A percentile compares a stretch with the other conserved stretches of the same genome.
Evolutionary conservation across 2,113 vertebrate genomes (phyloP).

Genomic region (Okapia johnstoni): DNA sequence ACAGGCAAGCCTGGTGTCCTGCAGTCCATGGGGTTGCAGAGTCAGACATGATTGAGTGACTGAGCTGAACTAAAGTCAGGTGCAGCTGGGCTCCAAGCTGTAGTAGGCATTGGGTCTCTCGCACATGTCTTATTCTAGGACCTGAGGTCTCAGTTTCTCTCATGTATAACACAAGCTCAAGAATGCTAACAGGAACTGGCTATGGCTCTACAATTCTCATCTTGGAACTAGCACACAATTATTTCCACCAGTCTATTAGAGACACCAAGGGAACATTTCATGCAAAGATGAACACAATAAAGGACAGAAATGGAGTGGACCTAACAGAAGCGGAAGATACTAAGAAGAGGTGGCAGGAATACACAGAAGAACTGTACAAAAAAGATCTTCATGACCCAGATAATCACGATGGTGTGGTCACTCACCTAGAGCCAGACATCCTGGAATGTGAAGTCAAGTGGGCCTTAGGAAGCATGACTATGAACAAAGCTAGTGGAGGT

Average conservation of each 20-base stretch:
- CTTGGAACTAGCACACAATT: neutral
- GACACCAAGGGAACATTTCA: neutral
- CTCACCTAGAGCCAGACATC: neutral
- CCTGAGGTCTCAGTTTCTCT: neutral
- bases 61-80: neutral
- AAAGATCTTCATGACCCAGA: neutral
- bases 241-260: neutral
- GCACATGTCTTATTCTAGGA: neutral
- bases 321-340: neutral
- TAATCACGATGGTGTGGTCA: neutral
- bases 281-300: neutral
- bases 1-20: neutral
- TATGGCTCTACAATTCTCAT: neutral
- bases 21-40: neutral
- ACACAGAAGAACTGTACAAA: neutral
- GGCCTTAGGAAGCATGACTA: neutral
- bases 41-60: rapidly evolving
- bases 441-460: neutral
- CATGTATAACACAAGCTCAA: neutral
- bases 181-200: neutral
- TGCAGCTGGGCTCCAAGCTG: neutral
- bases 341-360: neutral
- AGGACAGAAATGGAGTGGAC: neutral
- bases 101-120: neutral
- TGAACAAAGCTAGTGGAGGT: neutral